Conservation (phyloP, 2,797 vertebrate genomes). For the Spizella passerina region DNA sequence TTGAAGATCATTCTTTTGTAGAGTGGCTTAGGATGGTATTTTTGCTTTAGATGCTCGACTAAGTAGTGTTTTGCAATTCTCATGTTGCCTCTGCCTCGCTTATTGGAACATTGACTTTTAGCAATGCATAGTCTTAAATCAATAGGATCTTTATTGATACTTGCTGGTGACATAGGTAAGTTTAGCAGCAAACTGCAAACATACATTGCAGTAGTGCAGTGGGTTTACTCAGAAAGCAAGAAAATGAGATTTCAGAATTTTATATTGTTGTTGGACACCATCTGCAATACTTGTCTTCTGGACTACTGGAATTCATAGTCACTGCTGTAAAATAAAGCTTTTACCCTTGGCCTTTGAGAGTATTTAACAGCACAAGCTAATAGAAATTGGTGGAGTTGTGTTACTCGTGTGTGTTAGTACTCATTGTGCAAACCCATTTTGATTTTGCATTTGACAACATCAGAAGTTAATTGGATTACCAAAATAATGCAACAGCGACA, state of each 20-base stretch:
- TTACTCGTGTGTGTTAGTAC: neutral
- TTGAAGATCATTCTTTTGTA: neutral
- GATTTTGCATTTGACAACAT: neutral
- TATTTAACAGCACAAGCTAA: neutral
- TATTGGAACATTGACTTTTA: conserved; percentile 49
- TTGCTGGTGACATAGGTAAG: neutral
- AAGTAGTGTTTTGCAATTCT: neutral
- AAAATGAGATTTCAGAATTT: neutral
- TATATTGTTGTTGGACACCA: neutral
- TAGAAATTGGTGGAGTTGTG: neutral
- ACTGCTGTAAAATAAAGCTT: neutral
- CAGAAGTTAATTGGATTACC: neutral
- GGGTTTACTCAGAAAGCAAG: neutral
- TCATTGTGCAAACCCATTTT: neutral
- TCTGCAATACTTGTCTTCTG: neutral
- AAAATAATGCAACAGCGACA: neutral
- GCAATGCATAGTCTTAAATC: neutral
- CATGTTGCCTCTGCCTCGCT: conserved; percentile 16
- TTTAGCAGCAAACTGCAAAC: neutral
- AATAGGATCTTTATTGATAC: conserved; percentile 6
- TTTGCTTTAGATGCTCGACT: neutral
- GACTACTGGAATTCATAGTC: neutral
- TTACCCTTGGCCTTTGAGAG: neutral
- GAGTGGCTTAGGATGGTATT: neutral
- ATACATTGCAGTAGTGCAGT: neutral